Evolutionary conservation across 2,113 vertebrate genomes (phyloP), one percentile per base, ranked within the genome.

Genomic region (Phylloscopus trochiloides): DNA sequence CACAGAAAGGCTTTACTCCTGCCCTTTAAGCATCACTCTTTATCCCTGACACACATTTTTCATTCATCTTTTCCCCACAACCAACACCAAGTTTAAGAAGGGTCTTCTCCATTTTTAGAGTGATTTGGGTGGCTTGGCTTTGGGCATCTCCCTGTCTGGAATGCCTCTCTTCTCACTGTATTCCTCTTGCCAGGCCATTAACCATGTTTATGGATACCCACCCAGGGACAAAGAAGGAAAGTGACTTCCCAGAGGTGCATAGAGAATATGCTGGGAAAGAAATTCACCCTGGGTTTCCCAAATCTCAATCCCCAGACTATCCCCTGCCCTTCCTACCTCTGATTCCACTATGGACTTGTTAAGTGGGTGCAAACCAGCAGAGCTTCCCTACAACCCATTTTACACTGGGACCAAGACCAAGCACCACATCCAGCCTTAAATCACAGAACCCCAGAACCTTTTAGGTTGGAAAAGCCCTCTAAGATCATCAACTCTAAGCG

Each of bases 1-100:
- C 68, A 81, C 3, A 36, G 93, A 79, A 92, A 94, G 58, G 87
- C 47, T 96, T 95, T 94, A 70, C 86, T 86, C 75, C 82, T 94
- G 93, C 79, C 88, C 85, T 86, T 80, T 83, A 82, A 96, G 55
- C 28, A 87, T 58, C 78, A 36, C 63, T 90, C 92, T 91, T 84
- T 89, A 89, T 85, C 74, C 67, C n/a, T 40, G 51, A 73, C 68
- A 93, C 55, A 8, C 66, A 90, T 92, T 88, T 91, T 67, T 84
- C 87, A 70, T 77, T 92, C 85, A 83, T 51, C 1, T 12, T 76
- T 79, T 83, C 82, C 40, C 74, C 43, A 40, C 36, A 92, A 12
- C 61, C 42, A 28, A 12, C 51, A 22, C 16, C 16, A 55, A 75
- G 68, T 76, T 88, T 86, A 47, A 57, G 63, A 91, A 86, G 50